Evolutionary conservation across 2,797 vertebrate species (phyloP).

Genomic region (Mionectes olivaceus): DNA sequence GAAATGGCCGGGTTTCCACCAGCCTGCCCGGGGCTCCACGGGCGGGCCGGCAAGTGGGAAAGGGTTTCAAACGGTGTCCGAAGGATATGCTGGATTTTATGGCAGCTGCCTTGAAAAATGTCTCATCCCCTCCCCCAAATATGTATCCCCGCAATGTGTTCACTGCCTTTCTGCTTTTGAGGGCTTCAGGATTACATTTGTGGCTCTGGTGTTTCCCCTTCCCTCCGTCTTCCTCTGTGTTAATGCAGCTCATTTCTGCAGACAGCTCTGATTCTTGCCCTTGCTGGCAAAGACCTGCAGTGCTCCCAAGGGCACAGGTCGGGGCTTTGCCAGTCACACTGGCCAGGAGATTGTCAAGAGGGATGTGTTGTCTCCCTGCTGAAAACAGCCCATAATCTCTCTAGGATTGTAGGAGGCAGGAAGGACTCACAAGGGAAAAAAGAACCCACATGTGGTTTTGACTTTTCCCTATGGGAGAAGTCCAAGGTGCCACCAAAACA

Average conservation of each 20-base stretch:
- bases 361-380: not conserved
- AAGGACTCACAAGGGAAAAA: not conserved
- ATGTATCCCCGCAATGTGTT: fast-evolving
- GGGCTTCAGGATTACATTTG: not conserved
- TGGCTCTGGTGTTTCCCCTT: not conserved
- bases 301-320: not conserved
- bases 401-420: not conserved
- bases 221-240: not conserved
- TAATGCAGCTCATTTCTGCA: not conserved
- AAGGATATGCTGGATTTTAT: not conserved
- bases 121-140: not conserved
- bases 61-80: not conserved
- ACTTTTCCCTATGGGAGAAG: not conserved
- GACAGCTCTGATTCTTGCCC: not conserved
- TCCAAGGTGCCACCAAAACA: not conserved
- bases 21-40: fast-evolving
- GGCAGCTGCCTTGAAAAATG: not conserved
- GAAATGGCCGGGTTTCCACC: not conserved
- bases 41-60: too few relatives aligned
- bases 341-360: not conserved
- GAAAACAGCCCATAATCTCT: not conserved
- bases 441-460: not conserved
- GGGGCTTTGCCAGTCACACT: not conserved
- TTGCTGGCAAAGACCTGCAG: not conserved
- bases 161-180: not conserved